phyloP scores from a whole-genome alignment of 2,113 vertebrate species.

The Barnardius zonarius region DNA sequence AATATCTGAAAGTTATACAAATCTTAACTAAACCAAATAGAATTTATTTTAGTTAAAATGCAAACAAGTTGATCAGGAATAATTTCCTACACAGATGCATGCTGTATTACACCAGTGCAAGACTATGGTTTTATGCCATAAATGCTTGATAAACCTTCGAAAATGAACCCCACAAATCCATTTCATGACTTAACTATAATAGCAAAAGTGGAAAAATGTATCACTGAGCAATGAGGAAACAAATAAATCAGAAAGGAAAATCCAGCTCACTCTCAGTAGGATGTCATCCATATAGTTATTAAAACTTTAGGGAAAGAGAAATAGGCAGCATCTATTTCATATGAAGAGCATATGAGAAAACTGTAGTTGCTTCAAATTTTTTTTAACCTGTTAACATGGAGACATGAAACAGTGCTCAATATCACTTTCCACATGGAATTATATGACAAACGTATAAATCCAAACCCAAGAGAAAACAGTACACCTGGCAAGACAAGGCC shows the following conservation, averaged over 20 bases:
- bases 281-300: neutral
- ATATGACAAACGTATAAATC: neutral
- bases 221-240: neutral
- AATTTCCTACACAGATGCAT: neutral
- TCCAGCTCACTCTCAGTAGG: neutral
- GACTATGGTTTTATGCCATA: neutral
- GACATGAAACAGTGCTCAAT: neutral
- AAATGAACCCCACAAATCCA: neutral
- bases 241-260: neutral
- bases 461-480: neutral
- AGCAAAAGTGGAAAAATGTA: neutral
- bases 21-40: neutral
- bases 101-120: neutral
- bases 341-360: neutral
- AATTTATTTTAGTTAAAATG: neutral
- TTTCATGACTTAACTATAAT: neutral
- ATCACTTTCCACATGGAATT: neutral
- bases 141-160: neutral
- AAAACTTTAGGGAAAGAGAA: neutral
- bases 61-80: neutral
- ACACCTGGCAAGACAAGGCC: neutral
- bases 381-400: neutral
- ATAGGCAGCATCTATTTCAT: neutral
- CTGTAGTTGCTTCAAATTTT: neutral
- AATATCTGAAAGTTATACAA: neutral